These are phyloP conservation scores for Lithophane semibrunnea DNA, from an alignment of 2,888 invertebrate genomes.

Conservation along the genomic window DNA sequence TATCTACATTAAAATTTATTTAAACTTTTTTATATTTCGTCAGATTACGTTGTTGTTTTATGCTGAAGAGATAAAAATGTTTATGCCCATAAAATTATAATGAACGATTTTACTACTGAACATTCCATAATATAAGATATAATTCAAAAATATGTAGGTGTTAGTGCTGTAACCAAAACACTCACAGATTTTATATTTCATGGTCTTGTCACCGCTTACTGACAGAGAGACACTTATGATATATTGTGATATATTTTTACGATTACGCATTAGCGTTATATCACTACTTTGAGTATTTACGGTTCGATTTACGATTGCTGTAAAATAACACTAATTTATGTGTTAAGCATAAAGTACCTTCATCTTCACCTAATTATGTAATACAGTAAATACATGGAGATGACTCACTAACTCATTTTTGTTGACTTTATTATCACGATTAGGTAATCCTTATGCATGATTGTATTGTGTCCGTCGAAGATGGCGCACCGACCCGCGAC, in stretches of 20 bases:
- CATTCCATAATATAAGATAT: constrained; percentile 16
- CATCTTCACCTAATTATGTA: neutral
- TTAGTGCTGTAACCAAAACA: constrained; percentile 41
- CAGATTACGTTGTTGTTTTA: constrained; percentile 58
- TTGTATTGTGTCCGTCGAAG: no score
- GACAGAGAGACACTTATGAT: constrained; percentile 56
- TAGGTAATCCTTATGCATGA: neutral
- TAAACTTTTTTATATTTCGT: constrained; percentile 43
- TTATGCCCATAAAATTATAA: constrained; percentile 54
- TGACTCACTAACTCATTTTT: neutral
- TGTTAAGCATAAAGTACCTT: neutral
- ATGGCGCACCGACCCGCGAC: no score
- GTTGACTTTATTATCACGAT: neutral
- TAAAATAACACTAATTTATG: constrained; percentile 6
- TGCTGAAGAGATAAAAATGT: constrained; percentile 55
- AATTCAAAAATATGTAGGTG: constrained; percentile 56
- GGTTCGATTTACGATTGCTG: constrained; percentile 4
- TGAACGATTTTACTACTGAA: constrained; percentile 50
- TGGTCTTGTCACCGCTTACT: constrained; percentile 65
- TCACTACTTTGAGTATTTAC: constrained; percentile 25
- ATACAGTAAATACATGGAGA: neutral
- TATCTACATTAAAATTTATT: constrained; percentile 1
- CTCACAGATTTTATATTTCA: constrained; percentile 42
- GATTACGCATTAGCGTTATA: constrained; percentile 56
- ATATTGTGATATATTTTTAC: constrained; percentile 68